Conservation (phyloP, 2,888 invertebrate species). For the Nomada ferruginata region DNA sequence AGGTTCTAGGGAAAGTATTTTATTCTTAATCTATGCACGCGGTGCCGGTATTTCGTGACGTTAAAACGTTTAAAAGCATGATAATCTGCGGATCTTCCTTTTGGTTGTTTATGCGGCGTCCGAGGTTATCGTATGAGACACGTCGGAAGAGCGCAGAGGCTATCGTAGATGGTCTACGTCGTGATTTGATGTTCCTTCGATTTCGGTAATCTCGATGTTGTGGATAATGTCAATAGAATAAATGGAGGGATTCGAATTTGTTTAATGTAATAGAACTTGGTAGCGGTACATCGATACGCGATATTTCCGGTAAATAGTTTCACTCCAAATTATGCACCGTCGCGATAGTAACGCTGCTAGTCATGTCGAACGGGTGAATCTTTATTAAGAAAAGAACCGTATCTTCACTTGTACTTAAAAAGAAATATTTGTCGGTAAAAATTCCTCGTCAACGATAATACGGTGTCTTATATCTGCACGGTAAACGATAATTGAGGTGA, state of each 20-base stretch:
- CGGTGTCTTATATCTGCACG: conserved; percentile 8
- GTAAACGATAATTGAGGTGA: conserved; percentile 29
- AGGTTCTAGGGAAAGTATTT: no score
- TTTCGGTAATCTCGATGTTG: conserved; percentile 9
- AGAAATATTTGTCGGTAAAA: not conserved
- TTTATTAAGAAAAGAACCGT: not conserved
- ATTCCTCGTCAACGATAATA: not conserved
- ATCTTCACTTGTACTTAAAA: no score
- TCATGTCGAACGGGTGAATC: not conserved
- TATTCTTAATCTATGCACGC: no score
- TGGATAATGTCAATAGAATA: conserved; percentile 2
- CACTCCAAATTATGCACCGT: no score
- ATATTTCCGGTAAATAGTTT: not conserved
- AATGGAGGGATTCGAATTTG: not conserved
- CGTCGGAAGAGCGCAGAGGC: conserved; percentile 39
- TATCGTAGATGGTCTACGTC: conserved; percentile 40
- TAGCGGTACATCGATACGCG: not conserved
- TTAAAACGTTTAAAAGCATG: not conserved
- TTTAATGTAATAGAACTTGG: not conserved
- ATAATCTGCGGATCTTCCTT: conserved; percentile 42
- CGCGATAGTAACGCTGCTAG: not conserved
- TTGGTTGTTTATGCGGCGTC: conserved; percentile 18
- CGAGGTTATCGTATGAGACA: conserved; percentile 46
- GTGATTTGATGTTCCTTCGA: conserved; percentile 14
- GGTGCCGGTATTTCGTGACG: no score